Conservation (phyloP, 1,140 invertebrate species). For the Drosophila parvula region DNA sequence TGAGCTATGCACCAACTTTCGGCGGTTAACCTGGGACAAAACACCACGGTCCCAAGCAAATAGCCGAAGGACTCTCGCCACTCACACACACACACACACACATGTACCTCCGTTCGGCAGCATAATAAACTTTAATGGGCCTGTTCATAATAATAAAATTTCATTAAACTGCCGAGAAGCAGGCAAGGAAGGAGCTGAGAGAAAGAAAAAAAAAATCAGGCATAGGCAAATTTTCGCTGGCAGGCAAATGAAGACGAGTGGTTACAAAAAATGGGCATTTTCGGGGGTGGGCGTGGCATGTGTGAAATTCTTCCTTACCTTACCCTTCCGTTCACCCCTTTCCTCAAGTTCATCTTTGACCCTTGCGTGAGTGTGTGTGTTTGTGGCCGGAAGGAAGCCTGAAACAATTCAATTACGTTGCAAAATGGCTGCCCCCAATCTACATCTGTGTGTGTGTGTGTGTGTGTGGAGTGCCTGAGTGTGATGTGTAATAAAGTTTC, state of each 20-base stretch:
- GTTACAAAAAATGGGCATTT: conserved; percentile 26
- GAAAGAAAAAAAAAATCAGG: conserved; percentile 45
- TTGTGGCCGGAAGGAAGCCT: conserved; percentile 54
- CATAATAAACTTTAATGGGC: conserved; percentile 79
- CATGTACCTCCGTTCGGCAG: conserved; percentile 19
- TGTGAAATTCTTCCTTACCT: conserved; percentile 36
- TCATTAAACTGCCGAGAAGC: conserved; percentile 75
- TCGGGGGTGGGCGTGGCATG: conserved; percentile 29
- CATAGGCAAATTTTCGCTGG: conserved; percentile 69
- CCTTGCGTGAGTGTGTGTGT: conserved; percentile 26
- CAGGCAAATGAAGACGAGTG: conserved; percentile 73
- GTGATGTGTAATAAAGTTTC: conserved; percentile 75
- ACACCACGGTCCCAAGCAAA: conserved; percentile 55
- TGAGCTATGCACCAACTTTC: conserved; percentile 71
- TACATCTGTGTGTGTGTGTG: conserved; percentile 13
- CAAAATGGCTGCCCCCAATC: conserved; percentile 61
- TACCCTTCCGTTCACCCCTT: background rate
- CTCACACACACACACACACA: background rate
- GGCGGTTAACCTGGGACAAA: conserved; percentile 64
- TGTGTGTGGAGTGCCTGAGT: conserved; percentile 42
- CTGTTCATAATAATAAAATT: conserved; percentile 83
- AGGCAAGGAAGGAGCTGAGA: conserved; percentile 1
- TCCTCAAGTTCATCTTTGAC: conserved; percentile 38
- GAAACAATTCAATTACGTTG: conserved; percentile 81
- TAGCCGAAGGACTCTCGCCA: conserved; percentile 34